These are phyloP conservation scores for Caenorhabditis doughertyi DNA, from an alignment of 2,888 invertebrate species.

Conservation along the genomic window DNA sequence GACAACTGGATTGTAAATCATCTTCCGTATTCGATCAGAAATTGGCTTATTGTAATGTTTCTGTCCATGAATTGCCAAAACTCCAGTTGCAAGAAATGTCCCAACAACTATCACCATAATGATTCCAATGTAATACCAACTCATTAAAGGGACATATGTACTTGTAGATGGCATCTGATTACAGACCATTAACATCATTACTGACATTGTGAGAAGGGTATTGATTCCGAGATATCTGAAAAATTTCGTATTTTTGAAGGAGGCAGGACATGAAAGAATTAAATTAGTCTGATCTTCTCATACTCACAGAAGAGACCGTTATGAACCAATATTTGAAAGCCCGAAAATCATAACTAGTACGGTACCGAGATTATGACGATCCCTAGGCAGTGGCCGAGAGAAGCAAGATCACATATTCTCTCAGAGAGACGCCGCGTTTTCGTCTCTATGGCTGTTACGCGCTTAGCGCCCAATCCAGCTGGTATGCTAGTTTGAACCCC, in stretches of 20 bases:
- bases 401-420: too few species aligned
- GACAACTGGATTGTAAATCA: conserved; percentile 68
- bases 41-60: conserved; percentile 72
- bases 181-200: conserved; percentile 84
- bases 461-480: too few species aligned
- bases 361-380: too few species aligned
- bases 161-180: conserved; percentile 85
- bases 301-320: too few species aligned
- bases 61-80: conserved; percentile 81
- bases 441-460: too few species aligned
- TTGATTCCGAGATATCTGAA: conserved; percentile 75
- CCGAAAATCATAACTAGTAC: too few species aligned
- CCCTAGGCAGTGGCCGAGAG: too few species aligned
- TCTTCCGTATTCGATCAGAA: conserved; percentile 44
- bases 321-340: too few species aligned
- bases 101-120: conserved; percentile 85
- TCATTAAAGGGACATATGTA: conserved; percentile 84
- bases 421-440: too few species aligned
- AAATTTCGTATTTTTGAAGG: background rate
- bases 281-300: too few species aligned
- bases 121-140: conserved; percentile 84
- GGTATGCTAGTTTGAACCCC: too few species aligned
- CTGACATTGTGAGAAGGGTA: conserved; percentile 83
- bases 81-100: conserved; percentile 84
- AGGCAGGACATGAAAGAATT: too few species aligned